Conservation (phyloP, 2,888 invertebrate species). For the Busseola fusca region DNA sequence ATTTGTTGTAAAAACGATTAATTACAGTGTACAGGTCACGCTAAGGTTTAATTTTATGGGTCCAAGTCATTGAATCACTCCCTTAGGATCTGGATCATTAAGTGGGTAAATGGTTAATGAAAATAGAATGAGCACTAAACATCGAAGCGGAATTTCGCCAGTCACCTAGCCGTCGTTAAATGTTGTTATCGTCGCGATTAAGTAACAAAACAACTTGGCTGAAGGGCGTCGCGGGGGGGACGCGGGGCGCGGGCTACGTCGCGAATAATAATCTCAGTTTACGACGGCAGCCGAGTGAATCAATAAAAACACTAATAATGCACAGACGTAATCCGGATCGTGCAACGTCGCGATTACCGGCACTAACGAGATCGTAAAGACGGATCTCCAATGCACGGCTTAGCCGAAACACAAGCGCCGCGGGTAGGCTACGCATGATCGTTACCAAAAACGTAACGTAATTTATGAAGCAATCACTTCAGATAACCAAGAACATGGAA, state of each 20-base stretch:
- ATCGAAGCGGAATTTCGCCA: conserved; percentile 88
- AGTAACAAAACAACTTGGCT: conserved; percentile 87
- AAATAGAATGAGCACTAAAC: conserved; percentile 89
- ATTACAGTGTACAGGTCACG: conserved; percentile 82
- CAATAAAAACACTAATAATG: conserved; percentile 90
- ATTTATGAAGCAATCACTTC: conserved; percentile 21
- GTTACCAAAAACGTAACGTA: conserved; percentile 14
- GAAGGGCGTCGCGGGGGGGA: conserved; percentile 71
- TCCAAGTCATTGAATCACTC: conserved; percentile 86
- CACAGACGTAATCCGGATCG: conserved; percentile 87
- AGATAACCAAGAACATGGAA: conserved; percentile 7
- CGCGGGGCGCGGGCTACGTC: conserved; percentile 74
- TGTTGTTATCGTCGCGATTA: conserved; percentile 89
- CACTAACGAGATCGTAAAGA: conserved; percentile 89
- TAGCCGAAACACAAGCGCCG: conserved; percentile 78
- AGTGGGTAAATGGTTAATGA: conserved; percentile 89
- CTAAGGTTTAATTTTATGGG: conserved; percentile 86
- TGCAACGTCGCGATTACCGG: conserved; percentile 87
- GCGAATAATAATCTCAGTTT: conserved; percentile 89
- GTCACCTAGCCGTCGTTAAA: conserved; percentile 89
- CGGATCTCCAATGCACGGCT: conserved; percentile 87
- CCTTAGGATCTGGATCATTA: conserved; percentile 88
- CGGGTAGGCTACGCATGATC: conserved; percentile 61
- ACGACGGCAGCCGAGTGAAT: conserved; percentile 89
- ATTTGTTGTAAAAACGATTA: conserved; percentile 70